Conservation (phyloP, 2,888 invertebrate genomes). For the Tenthredo distinguenda region DNA sequence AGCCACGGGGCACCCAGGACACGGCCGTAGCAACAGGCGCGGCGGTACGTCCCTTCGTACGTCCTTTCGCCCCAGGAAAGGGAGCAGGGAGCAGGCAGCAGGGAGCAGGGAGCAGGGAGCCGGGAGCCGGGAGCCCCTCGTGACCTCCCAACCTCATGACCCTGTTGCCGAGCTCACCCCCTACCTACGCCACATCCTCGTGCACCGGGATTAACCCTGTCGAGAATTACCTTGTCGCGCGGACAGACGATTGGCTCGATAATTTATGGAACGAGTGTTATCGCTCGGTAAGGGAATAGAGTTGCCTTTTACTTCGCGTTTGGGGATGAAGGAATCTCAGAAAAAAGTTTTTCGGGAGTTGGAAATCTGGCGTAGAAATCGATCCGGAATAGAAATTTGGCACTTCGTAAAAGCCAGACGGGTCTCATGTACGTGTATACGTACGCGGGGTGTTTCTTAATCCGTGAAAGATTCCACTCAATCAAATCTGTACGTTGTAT, state of each 20-base stretch:
- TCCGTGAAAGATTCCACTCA: slow-evolving; percentile 16
- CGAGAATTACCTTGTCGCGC: not conserved
- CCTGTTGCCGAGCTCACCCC: slow-evolving; percentile 17
- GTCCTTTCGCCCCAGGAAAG: not conserved
- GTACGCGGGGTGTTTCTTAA: not conserved
- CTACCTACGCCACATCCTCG: not conserved
- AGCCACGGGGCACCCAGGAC: slow-evolving; percentile 20
- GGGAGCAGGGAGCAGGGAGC: not conserved
- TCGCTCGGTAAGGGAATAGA: not conserved
- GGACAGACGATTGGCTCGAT: not conserved
- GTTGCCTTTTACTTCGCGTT: not conserved
- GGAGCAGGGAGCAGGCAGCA: not conserved
- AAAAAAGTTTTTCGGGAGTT: not conserved
- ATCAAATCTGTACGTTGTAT: not conserved
- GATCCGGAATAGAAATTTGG: not conserved
- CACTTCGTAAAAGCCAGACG: not conserved
- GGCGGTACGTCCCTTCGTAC: not conserved
- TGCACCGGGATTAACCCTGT: slow-evolving; percentile 28
- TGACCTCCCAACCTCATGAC: slow-evolving; percentile 48
- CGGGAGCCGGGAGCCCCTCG: slow-evolving; percentile 9
- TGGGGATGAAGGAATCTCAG: not conserved
- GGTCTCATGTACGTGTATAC: not conserved
- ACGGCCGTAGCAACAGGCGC: slow-evolving; percentile 44
- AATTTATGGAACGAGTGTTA: not conserved
- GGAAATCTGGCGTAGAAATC: not conserved